Percentiles rank a stretch among this genome's conserved stretches.
Evolutionary conservation across 2,888 invertebrate genomes (phyloP).

Genomic region (Hyles lineata): DNA sequence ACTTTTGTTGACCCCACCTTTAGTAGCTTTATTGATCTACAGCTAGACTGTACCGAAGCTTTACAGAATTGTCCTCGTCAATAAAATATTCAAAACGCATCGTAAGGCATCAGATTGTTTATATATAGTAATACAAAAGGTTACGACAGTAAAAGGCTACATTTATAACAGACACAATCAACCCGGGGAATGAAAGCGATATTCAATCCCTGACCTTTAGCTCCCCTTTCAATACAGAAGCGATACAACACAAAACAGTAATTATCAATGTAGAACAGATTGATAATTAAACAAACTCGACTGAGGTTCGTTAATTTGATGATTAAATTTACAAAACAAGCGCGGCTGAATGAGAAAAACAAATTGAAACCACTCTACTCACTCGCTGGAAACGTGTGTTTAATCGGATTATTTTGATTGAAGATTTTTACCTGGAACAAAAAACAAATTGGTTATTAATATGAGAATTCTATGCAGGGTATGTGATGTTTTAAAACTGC

Average conservation of each 20-base stretch:
- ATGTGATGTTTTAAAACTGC: too few species aligned
- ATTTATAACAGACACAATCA: background rate
- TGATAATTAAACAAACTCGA: conserved; percentile 17
- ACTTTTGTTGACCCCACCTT: too few species aligned
- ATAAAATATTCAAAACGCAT: too few species aligned
- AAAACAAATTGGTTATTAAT: conserved; percentile 30
- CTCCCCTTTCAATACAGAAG: conserved; percentile 14
- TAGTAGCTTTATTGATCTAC: too few species aligned
- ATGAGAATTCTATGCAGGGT: background rate
- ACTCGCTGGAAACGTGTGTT: conserved; percentile 14
- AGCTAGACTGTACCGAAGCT: too few species aligned
- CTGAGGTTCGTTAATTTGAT: conserved; percentile 13
- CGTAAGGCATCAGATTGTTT: too few species aligned
- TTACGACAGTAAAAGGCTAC: conserved; percentile 1
- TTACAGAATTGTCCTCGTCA: too few species aligned
- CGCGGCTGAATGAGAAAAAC: background rate
- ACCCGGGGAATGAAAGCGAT: background rate
- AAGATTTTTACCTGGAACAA: conserved; percentile 49
- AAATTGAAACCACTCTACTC: conserved; percentile 4
- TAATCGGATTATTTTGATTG: conserved; percentile 27
- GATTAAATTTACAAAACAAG: conserved; percentile 19
- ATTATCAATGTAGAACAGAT: conserved; percentile 12
- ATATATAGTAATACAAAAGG: background rate
- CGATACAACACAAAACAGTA: background rate
- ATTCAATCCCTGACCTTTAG: conserved; percentile 19